phyloP scores from a whole-genome alignment of 2,888 invertebrate species.

The Lasioglossum villosulum region DNA sequence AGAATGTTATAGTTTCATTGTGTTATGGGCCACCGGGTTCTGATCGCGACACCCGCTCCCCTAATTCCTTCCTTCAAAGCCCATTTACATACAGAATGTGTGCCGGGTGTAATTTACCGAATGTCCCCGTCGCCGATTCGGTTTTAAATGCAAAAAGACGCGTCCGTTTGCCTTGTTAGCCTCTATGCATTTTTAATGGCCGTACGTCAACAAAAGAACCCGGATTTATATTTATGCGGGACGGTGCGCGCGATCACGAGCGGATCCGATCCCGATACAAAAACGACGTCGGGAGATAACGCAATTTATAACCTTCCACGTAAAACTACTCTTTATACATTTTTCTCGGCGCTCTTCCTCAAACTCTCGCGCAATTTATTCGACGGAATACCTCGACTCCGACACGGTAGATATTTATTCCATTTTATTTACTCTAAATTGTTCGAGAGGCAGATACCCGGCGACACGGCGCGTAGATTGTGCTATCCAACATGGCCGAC shows the following conservation, averaged over 20 bases:
- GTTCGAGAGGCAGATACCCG: not conserved
- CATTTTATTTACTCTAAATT: not conserved
- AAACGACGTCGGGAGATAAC: constrained; percentile 38
- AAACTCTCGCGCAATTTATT: not conserved
- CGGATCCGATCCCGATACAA: constrained; percentile 9
- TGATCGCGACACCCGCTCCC: constrained; percentile 34
- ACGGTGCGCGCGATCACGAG: not conserved
- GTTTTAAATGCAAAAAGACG: constrained; percentile 53
- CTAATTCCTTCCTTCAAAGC: constrained; percentile 46
- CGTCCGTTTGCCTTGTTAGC: constrained; percentile 24
- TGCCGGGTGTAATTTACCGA: constrained; percentile 49
- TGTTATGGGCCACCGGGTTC: not conserved
- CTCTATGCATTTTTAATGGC: constrained; percentile 54
- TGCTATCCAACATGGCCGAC: not conserved
- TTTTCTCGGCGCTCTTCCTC: not conserved
- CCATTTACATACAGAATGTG: constrained; percentile 59
- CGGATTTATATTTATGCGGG: constrained; percentile 44
- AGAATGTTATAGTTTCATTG: constrained; percentile 31
- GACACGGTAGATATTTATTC: not conserved
- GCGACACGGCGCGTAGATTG: not conserved
- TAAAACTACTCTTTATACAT: constrained; percentile 4
- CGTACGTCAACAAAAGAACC: constrained; percentile 41
- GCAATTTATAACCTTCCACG: constrained; percentile 45
- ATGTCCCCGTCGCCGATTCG: constrained; percentile 3
- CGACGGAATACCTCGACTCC: not conserved